Evolutionary conservation across 2,113 vertebrate species (phyloP).

Genomic region (Himantopus leucocephalus): DNA sequence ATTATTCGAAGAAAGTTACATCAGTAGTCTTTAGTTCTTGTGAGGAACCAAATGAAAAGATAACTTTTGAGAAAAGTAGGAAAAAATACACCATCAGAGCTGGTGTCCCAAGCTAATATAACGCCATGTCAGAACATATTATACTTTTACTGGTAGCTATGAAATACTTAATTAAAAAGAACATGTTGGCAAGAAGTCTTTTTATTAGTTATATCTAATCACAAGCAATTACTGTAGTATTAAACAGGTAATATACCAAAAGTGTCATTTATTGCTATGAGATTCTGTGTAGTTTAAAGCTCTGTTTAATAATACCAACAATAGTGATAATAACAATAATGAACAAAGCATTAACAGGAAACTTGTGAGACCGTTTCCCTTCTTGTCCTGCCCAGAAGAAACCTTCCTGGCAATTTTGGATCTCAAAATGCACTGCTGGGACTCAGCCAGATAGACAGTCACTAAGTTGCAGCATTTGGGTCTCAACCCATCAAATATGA

Average conservation of each 20-base stretch:
- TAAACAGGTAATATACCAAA: slow-evolving; percentile 19
- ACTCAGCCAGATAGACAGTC: not conserved
- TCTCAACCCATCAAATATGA: not conserved
- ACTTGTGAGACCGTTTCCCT: not conserved
- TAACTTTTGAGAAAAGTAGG: not conserved
- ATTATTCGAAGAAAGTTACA: not conserved
- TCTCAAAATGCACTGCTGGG: not conserved
- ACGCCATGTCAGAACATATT: not conserved
- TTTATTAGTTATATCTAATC: slow-evolving; percentile 45
- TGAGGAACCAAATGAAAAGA: not conserved
- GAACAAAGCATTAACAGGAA: not conserved
- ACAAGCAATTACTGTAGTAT: slow-evolving; percentile 20
- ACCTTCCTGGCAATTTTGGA: not conserved
- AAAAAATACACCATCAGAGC: not conserved
- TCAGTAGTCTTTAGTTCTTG: not conserved
- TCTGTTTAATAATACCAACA: not conserved
- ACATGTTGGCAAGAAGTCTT: not conserved
- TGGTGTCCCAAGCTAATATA: not conserved
- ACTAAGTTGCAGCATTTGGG: not conserved
- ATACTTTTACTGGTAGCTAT: not conserved
- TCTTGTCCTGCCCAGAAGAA: not conserved
- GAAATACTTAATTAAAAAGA: slow-evolving; percentile 42
- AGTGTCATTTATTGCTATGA: slow-evolving; percentile 28
- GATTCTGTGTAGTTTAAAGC: not conserved
- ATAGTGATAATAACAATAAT: not conserved